Evolutionary conservation across 2,113 vertebrate species (phyloP), one percentile per base, ranked within the genome.

Genomic region (human (Homo sapiens)): DNA sequence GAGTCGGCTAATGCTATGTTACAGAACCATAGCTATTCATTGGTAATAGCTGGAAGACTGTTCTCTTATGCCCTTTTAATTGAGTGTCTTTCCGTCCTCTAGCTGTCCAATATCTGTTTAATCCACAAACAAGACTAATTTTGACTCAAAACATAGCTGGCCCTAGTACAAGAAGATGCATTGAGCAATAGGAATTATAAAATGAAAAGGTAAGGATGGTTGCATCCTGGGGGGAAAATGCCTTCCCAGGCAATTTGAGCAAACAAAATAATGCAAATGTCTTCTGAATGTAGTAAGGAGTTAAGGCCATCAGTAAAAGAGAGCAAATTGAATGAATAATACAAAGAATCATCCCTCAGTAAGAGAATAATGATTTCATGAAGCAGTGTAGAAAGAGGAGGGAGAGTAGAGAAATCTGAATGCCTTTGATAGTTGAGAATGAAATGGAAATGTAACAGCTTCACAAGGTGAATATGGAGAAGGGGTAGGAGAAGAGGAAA

Each of bases 381-480:
- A 97, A 84, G 92, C 81, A n/a, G 40, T 59, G 43, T 10, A 59
- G 85, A 93, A 92, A 97, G 4, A 85, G 92, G 97, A 79, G 40
- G 78, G 97, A 94, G 79, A 94, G 68, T 30, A 72, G 92, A 86
- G 75, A 96, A n/a, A 97, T 97, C 97, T 97, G 95, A 98, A 97
- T 96, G 55, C 92, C 94, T 97, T 93, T 96, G 87, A 93, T 81
- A 72, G 97, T 95, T 95, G 92, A 95, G 83, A 90, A 94, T 83
- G 91, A 98, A 98, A 97, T 93, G 96, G 96, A 97, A 97, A 96
- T 96, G 35, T 93, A 98, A 95, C 97, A 98, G 76, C 90, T 95
- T 94, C 97, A 98, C 55, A 43, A 92, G 87, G 89, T 85, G 96
- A 88, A 93, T 94, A 38, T 38, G 57, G 93, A 96, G 86, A 76